A percentile compares a stretch with the other conserved stretches of the same genome.
Conservation (phyloP, 2,113 vertebrate genomes). For the Callorhinus ursinus region DNA sequence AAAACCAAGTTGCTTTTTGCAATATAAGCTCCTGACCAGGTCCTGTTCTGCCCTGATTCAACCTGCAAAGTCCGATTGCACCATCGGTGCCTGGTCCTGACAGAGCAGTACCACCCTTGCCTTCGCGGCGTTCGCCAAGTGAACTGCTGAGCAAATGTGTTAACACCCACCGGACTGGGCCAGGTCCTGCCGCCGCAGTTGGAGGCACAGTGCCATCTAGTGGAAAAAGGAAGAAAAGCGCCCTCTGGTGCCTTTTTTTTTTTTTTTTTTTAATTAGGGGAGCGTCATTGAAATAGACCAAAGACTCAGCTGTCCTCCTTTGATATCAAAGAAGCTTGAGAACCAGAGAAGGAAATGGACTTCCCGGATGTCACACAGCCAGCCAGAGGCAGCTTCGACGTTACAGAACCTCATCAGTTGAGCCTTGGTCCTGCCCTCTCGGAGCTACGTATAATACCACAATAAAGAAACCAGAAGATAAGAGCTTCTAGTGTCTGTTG, state of each 20-base stretch:
- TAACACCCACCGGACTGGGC: constrained; percentile 84
- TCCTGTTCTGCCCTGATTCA: constrained; percentile 68
- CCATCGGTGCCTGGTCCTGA: constrained; percentile 80
- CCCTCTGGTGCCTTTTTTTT: background rate
- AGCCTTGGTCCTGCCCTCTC: background rate
- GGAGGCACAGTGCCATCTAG: constrained; percentile 74
- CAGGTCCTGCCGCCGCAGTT: background rate
- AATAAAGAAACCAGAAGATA: background rate
- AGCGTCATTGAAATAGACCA: background rate
- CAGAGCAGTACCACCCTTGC: constrained; percentile 89
- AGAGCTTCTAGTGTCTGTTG: background rate
- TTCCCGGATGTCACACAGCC: background rate
- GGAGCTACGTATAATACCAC: accelerated
- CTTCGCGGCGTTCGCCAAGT: constrained; percentile 88
- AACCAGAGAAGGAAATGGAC: background rate
- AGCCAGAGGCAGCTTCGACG: background rate
- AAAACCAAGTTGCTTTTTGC: constrained; percentile 27
- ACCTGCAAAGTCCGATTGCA: constrained; percentile 91
- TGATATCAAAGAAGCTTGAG: background rate
- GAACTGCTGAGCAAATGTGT: constrained; percentile 78
- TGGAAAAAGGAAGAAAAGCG: constrained; percentile 15
- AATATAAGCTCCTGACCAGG: background rate
- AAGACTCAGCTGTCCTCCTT: background rate
- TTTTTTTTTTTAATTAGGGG: background rate
- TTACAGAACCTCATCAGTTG: background rate